These are phyloP conservation scores for Procambarus virginalis DNA, from an alignment of 1,140 invertebrate genomes.

Conservation along the genomic window DNA sequence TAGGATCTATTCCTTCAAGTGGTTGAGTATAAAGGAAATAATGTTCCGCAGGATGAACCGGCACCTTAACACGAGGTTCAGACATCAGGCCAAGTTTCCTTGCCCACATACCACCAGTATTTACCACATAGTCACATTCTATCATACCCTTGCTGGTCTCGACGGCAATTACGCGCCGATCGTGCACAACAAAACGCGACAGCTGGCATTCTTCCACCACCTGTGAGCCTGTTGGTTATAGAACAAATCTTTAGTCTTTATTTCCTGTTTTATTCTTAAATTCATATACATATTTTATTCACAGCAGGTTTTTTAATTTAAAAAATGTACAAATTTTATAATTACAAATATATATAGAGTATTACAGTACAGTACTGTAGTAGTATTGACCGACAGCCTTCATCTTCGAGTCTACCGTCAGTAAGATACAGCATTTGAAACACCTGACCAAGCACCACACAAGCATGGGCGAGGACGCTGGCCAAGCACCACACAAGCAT, in stretches of 20 bases:
- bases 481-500: too few species aligned
- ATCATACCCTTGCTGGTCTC: slow-evolving; percentile 77
- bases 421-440: too few species aligned
- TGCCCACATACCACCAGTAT: slow-evolving; percentile 76
- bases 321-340: too few species aligned
- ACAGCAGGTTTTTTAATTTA: too few species aligned
- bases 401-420: too few species aligned
- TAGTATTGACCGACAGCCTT: too few species aligned
- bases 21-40: slow-evolving; percentile 77
- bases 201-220: slow-evolving; percentile 89
- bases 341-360: too few species aligned
- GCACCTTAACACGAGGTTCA: slow-evolving; percentile 73
- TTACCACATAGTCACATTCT: slow-evolving; percentile 79
- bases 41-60: slow-evolving; percentile 78
- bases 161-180: slow-evolving; percentile 75
- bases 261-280: too few species aligned
- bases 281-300: too few species aligned
- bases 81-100: slow-evolving; percentile 74
- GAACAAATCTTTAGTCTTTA: background rate
- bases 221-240: slow-evolving; percentile 81
- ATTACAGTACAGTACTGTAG: too few species aligned
- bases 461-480: too few species aligned
- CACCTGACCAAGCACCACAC: too few species aligned
- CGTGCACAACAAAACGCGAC: slow-evolving; percentile 79
- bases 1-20: slow-evolving; percentile 74